Evolutionary conservation across 2,888 invertebrate species (phyloP).

Genomic region (Molanna angustata): DNA sequence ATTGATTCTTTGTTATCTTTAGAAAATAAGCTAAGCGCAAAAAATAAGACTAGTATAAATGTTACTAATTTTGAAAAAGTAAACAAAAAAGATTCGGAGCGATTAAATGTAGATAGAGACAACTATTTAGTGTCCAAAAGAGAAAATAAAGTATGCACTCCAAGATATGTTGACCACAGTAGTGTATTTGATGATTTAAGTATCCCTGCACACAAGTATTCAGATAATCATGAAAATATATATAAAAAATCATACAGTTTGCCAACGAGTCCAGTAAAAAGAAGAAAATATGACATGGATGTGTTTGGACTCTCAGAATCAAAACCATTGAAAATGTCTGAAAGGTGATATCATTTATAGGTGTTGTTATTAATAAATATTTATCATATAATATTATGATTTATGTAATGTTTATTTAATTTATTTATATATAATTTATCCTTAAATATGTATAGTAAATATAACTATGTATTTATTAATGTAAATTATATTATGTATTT

Average conservation of each 20-base stretch:
- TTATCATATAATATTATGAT: too few relatives aligned
- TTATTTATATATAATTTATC: too few relatives aligned
- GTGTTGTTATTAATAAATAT: too few relatives aligned
- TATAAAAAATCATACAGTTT: conserved; percentile 51
- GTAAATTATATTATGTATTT: too few relatives aligned
- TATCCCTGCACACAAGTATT: background rate
- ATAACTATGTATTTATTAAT: too few relatives aligned
- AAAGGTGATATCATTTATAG: too few relatives aligned
- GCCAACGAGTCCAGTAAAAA: conserved; percentile 56
- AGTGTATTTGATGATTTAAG: background rate
- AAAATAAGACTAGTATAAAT: background rate
- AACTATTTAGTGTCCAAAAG: too few relatives aligned
- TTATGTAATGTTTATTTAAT: too few relatives aligned
- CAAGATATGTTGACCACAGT: background rate
- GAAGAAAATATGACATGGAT: conserved; percentile 38
- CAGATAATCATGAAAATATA: too few relatives aligned
- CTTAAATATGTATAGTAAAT: too few relatives aligned
- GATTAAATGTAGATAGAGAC: background rate
- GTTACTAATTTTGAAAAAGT: background rate
- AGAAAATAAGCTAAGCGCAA: conserved; percentile 1
- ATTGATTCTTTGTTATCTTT: conserved; percentile 6
- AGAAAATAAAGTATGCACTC: background rate
- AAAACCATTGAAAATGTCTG: conserved; percentile 68
- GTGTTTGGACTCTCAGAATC: conserved; percentile 56
- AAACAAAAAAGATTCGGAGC: background rate